These are phyloP conservation scores for Frankliniella fusca DNA, from an alignment of 2,888 invertebrate species.

Conservation along the genomic window DNA sequence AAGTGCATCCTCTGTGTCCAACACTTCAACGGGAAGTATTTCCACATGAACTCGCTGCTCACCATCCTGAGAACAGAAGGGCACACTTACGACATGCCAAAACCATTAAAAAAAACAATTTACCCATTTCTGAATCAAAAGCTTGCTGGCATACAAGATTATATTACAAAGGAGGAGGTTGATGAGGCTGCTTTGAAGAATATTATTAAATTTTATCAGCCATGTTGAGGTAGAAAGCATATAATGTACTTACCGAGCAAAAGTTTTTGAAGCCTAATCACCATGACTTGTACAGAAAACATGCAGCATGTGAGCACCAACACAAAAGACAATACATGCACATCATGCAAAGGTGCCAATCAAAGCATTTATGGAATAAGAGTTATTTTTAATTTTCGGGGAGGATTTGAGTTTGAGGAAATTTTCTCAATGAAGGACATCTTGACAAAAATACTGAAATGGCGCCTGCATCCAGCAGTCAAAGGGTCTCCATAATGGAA, in stretches of 20 bases:
- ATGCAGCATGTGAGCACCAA: too few species aligned
- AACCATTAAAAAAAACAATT: not conserved
- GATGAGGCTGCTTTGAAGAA: not conserved
- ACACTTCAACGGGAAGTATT: constrained; percentile 56
- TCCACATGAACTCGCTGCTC: constrained; percentile 63
- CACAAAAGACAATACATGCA: too few species aligned
- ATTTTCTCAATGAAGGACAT: not conserved
- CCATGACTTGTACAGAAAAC: too few species aligned
- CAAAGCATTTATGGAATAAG: not conserved
- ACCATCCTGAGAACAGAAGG: constrained; percentile 52
- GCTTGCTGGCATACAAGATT: not conserved
- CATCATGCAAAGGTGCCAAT: not conserved
- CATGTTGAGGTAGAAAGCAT: not conserved
- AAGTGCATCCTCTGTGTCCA: not conserved
- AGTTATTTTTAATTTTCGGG: not conserved
- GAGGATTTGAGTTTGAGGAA: not conserved
- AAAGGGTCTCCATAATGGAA: not conserved
- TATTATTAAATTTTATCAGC: too few species aligned
- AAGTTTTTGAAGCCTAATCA: not conserved
- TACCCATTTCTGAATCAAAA: too few species aligned
- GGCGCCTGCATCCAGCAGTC: not conserved
- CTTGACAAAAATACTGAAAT: not conserved
- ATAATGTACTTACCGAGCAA: not conserved
- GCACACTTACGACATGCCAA: not conserved
- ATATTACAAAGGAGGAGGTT: not conserved